Percentiles rank a stretch among this genome's conserved stretches.
These are phyloP conservation scores for Euzetes globulus DNA, from an alignment of 2,888 invertebrate genomes.

Conservation along the genomic window DNA sequence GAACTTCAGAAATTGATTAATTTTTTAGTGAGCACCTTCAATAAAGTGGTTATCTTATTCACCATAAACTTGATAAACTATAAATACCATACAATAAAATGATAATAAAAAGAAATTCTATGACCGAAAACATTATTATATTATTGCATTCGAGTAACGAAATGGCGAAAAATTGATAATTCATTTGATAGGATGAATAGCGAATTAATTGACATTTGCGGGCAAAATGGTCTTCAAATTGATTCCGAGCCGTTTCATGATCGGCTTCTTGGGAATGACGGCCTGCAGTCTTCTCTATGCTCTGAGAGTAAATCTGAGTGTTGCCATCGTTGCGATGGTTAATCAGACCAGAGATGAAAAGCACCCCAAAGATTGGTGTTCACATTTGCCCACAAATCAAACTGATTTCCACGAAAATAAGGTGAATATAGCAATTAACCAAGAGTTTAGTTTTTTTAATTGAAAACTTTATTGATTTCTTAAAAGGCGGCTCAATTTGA, in stretches of 20 bases:
- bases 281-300: slow-evolving; percentile 30
- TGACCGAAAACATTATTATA: too few species aligned
- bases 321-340: slow-evolving; percentile 49
- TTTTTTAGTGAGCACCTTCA: too few species aligned
- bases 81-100: too few species aligned
- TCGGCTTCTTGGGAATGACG: slow-evolving; percentile 21
- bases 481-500: neutral
- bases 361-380: neutral
- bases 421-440: neutral
- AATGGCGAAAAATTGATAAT: too few species aligned
- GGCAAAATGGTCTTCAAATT: neutral
- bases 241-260: neutral
- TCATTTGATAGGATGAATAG: neutral
- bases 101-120: too few species aligned
- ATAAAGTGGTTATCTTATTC: too few species aligned
- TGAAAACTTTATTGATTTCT: neutral
- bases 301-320: slow-evolving; percentile 46
- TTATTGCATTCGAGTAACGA: too few species aligned
- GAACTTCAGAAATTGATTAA: too few species aligned
- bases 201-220: neutral
- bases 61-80: too few species aligned
- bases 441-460: too few species aligned
- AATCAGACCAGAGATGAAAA: slow-evolving; percentile 43
- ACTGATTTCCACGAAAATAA: too few species aligned
- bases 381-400: too few species aligned